Conservation (phyloP, 2,113 vertebrate species). For the Tretioscincus oriximinensis region DNA sequence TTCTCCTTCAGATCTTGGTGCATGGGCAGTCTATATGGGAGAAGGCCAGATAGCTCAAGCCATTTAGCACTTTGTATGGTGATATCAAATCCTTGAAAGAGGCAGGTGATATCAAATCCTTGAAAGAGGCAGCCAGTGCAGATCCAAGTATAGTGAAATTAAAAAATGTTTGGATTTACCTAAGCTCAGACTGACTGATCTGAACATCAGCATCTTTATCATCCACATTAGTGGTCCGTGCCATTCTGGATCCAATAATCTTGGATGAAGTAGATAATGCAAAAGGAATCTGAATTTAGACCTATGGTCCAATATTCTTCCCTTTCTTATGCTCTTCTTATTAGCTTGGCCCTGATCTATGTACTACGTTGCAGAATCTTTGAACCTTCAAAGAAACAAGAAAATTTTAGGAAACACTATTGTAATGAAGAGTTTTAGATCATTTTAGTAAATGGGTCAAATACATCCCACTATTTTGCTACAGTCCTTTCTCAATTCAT, state of each 20-base stretch:
- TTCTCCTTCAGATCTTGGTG: too few species aligned
- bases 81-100: too few species aligned
- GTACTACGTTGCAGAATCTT: neutral
- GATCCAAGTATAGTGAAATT: too few species aligned
- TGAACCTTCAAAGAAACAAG: neutral
- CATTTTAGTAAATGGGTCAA: conserved; percentile 21
- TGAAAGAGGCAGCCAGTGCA: too few species aligned
- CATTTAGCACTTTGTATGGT: too few species aligned
- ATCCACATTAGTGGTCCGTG: neutral
- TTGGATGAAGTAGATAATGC: too few species aligned
- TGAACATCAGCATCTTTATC: too few species aligned
- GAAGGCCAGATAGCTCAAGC: too few species aligned
- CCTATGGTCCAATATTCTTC: neutral
- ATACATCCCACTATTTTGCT: neutral
- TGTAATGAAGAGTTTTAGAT: conserved; percentile 5
- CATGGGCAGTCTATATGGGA: too few species aligned
- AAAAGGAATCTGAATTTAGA: neutral
- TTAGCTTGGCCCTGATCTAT: neutral
- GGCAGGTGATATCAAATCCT: too few species aligned
- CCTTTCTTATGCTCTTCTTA: neutral
- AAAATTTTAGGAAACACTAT: conserved; percentile 9
- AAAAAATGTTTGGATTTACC: too few species aligned
- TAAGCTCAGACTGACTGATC: too few species aligned
- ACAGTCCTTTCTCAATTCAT: conserved; percentile 24
- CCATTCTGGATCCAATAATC: neutral